phyloP scores from a whole-genome alignment of 2,888 invertebrate genomes.

The Papilio protenor region DNA sequence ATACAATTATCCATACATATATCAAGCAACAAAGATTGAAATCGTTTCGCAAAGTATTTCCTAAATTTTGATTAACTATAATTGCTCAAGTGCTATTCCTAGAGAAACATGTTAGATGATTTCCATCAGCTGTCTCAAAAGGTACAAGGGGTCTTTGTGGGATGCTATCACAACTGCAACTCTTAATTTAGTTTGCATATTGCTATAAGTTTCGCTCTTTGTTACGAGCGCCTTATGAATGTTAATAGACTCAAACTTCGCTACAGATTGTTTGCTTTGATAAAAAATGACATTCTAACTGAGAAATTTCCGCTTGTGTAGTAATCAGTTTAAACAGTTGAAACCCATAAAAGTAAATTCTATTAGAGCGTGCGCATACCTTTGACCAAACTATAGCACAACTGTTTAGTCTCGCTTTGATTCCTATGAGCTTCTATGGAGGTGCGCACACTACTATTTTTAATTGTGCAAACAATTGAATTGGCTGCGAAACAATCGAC shows the following conservation, averaged over 20 bases:
- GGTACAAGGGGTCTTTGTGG: conserved; percentile 5
- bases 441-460: too few species aligned
- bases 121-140: conserved; percentile 2
- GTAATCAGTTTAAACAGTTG: not conserved
- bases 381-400: too few species aligned
- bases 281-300: not conserved
- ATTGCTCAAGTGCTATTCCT: not conserved
- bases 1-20: not conserved
- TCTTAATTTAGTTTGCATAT: conserved; percentile 37
- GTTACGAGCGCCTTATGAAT: conserved; percentile 37
- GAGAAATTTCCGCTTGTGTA: too few species aligned
- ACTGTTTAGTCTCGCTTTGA: too few species aligned
- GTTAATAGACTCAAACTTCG: conserved; percentile 31
- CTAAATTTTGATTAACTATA: not conserved
- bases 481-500: too few species aligned
- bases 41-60: not conserved
- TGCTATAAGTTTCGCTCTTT: conserved; percentile 20
- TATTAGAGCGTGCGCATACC: too few species aligned
- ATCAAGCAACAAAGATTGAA: not conserved
- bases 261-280: conserved; percentile 14
- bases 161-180: conserved; percentile 30
- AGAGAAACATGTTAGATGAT: not conserved
- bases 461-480: too few species aligned
- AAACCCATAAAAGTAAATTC: not conserved
- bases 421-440: too few species aligned